A percentile compares a stretch with the other conserved stretches of the same genome.
Conservation (phyloP, 2,113 vertebrate genomes). For the Falcunculus frontatus region DNA sequence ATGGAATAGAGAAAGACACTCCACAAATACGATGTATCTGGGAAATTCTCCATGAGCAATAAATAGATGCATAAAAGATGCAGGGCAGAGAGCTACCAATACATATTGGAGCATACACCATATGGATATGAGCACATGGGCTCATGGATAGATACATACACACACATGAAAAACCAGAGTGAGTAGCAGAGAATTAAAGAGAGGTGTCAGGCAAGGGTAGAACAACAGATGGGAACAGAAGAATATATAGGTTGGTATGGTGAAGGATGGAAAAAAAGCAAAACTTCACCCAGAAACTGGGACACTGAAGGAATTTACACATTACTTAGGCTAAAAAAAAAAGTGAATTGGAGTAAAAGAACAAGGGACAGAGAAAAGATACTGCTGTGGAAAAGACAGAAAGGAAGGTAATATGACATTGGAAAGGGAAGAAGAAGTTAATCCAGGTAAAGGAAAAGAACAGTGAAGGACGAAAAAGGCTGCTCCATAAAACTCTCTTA, state of each 20-base stretch:
- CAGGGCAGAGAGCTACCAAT: neutral
- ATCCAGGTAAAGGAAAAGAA: neutral
- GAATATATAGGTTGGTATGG: neutral
- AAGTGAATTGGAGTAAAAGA: neutral
- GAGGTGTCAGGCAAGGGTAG: neutral
- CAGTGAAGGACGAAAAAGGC: neutral
- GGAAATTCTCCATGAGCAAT: neutral
- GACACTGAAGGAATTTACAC: neutral
- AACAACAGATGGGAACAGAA: neutral
- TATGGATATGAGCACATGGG: neutral
- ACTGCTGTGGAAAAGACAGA: neutral
- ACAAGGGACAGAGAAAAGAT: neutral
- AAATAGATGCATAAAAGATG: neutral
- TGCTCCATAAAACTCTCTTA: neutral
- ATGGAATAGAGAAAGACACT: neutral
- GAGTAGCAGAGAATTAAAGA: neutral
- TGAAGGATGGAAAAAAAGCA: neutral
- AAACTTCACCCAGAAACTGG: neutral
- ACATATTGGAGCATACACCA: neutral
- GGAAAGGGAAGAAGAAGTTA: neutral
- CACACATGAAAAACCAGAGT: neutral
- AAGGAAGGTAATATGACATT: neutral
- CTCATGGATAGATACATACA: neutral
- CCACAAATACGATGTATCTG: neutral
- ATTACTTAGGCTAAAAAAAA: neutral